Evolutionary conservation across 2,113 vertebrate species (phyloP), one percentile per base, ranked within the genome.

Genomic region (Indri indri): DNA sequence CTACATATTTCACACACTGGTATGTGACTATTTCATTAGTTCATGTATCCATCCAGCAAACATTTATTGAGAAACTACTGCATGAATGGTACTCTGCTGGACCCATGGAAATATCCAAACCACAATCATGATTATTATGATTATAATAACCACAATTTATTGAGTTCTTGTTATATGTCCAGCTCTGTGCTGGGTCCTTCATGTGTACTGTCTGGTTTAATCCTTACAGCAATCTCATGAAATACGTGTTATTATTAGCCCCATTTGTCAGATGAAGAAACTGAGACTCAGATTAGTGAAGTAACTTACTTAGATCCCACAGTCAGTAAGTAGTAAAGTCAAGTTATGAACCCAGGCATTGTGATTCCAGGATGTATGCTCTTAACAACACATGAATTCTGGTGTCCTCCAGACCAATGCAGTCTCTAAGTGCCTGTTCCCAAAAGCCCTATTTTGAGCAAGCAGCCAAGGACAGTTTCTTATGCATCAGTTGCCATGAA

Each of bases 201-300:
- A 27, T 52, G 18, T 42, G 6, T 18, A 27, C 54, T 17, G 30
- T 89, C 47, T 76, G 47, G 63, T 59, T 63, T 45, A 76, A 77
- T 76, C 87, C 27, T 95, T 81, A 18, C 9, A 89, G 59, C 18
- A 90, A 73, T 63, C 47, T n/a, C 65, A 22, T 37, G 37, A 80
- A 70, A 16, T 57, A 13, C 40, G 6, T 66, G 37, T 73, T n/a
- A 5, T 70, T 76, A 82, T 52, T 68, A 42, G 54, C 32, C 47
- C 6, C 17, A 47, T 77, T 93, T 81, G 40, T 81, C 73, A 83
- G 73, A 87, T 90, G 74, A 93, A 66, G 71, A 94, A 82, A 85
- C 77, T 27, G 57, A 83, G 68, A 37, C 73, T 82, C 22, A 45
- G 77, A 57, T 74, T n/a, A 68, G 20, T 42, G 70, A 50, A 88